Evolutionary conservation across 2,797 vertebrate genomes (phyloP).

Genomic region (Microhierax caerulescens): DNA sequence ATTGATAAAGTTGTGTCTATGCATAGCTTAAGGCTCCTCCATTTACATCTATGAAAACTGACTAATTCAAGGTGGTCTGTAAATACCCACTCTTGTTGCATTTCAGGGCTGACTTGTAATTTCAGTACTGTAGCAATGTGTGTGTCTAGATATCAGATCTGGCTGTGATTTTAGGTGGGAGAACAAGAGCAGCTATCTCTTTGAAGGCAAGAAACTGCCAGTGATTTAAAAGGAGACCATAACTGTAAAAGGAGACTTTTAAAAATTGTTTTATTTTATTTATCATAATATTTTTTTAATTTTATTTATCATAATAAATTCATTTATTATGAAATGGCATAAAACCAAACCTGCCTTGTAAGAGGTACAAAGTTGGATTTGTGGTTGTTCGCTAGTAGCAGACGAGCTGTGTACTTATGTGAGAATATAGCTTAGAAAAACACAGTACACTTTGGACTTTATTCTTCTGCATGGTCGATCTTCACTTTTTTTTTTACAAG

Average conservation of each 20-base stretch:
- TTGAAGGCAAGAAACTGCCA: background rate
- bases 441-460: background rate
- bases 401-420: background rate
- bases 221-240: accelerated
- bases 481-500: background rate
- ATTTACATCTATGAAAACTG: background rate
- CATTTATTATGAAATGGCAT: background rate
- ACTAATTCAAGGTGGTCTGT: background rate
- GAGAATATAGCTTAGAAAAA: background rate
- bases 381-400: background rate
- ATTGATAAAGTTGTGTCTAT: background rate
- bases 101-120: background rate
- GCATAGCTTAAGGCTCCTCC: background rate
- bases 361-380: background rate
- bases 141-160: background rate
- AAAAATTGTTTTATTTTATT: too few relatives aligned
- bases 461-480: background rate
- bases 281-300: too few relatives aligned
- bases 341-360: background rate
- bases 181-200: background rate
- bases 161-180: background rate
- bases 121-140: background rate
- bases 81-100: background rate
- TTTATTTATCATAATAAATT: too few relatives aligned
- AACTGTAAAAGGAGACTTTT: background rate